Conservation (phyloP, 2,113 vertebrate species). For the Eidolon helvum region DNA sequence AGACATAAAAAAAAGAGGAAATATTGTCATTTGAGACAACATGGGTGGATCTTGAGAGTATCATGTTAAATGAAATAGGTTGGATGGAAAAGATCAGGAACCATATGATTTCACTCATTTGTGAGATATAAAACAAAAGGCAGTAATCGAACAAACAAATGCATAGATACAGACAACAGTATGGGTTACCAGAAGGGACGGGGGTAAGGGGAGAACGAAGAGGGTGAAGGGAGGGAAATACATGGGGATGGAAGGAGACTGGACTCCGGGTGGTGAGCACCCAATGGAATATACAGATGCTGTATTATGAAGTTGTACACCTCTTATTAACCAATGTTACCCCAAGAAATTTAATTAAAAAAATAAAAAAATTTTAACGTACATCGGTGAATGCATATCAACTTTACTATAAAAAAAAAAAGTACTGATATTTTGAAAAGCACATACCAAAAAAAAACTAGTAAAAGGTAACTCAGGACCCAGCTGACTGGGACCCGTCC, state of each 20-base stretch:
- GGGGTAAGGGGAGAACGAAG: too few species aligned
- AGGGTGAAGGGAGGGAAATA: not conserved
- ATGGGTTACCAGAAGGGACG: not conserved
- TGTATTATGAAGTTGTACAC: not conserved
- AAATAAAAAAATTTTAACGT: too few species aligned
- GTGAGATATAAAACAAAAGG: not conserved
- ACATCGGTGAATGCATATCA: not conserved
- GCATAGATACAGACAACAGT: not conserved
- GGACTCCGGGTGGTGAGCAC: not conserved
- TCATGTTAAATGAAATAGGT: not conserved
- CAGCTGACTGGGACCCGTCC: accelerated
- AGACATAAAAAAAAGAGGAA: not conserved
- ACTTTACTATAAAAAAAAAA: too few species aligned
- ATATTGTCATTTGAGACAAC: not conserved
- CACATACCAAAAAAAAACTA: too few species aligned
- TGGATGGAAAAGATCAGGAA: not conserved
- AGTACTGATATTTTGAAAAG: not conserved
- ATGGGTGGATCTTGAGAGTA: not conserved
- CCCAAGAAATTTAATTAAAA: too few species aligned
- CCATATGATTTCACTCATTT: not conserved
- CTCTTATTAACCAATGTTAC: not conserved
- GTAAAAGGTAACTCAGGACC: not conserved
- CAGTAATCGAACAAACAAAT: not conserved
- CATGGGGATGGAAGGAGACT: not conserved
- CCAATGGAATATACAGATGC: not conserved